phyloP scores from a whole-genome alignment of 2,888 invertebrate species.

The Drosophila mettleri region DNA sequence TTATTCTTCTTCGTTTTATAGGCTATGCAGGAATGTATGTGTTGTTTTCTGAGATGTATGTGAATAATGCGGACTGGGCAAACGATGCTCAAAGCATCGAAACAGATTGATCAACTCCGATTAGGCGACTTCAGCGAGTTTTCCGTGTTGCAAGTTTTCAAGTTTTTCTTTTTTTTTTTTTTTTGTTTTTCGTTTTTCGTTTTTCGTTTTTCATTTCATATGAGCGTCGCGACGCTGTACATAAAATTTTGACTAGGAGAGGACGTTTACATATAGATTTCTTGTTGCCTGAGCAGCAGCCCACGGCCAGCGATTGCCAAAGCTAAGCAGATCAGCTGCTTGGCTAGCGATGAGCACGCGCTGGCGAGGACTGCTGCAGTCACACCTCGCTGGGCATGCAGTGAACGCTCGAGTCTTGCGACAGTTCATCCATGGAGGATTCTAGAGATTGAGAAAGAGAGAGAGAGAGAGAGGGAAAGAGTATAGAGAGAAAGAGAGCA shows the following conservation, averaged over 20 bases:
- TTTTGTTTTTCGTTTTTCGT: constrained; percentile 9
- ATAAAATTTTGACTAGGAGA: constrained; percentile 84
- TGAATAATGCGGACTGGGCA: constrained; percentile 41
- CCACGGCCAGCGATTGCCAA: constrained; percentile 16
- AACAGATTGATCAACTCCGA: constrained; percentile 21
- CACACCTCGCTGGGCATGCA: constrained; percentile 93
- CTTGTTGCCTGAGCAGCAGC: constrained; percentile 13
- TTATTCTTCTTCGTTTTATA: constrained; percentile 26
- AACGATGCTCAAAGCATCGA: constrained; percentile 61
- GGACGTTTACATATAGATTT: constrained; percentile 67
- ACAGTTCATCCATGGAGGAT: constrained; percentile 93
- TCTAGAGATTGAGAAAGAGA: constrained; percentile 86
- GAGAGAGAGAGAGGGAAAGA: neutral
- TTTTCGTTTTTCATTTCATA: constrained; percentile 48
- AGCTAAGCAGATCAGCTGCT: constrained; percentile 10
- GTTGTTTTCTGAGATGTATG: constrained; percentile 43
- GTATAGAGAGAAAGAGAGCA: neutral
- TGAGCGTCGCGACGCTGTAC: constrained; percentile 49
- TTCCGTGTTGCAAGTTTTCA: constrained; percentile 9
- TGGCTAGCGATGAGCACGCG: constrained; percentile 70
- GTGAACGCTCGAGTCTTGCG: constrained; percentile 94
- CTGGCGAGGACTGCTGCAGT: constrained; percentile 77
- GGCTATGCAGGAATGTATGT: constrained; percentile 69
- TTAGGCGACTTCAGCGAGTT: constrained; percentile 12
- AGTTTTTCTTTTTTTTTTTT: constrained; percentile 10